These are phyloP conservation scores for Alloplasta piceator DNA, from an alignment of 2,888 invertebrate genomes.

Conservation along the genomic window DNA sequence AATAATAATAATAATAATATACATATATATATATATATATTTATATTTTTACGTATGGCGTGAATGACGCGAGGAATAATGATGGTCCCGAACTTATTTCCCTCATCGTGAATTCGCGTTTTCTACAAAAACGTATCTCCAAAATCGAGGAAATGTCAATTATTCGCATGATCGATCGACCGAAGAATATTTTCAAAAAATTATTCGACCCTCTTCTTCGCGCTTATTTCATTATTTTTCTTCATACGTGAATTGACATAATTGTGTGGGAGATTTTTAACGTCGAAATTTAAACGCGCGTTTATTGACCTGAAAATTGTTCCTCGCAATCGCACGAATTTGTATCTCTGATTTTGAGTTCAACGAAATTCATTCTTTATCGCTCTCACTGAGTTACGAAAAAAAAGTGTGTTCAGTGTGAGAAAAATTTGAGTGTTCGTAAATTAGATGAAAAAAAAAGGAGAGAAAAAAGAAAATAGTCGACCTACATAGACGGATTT, in stretches of 20 bases:
- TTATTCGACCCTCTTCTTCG: too few species aligned
- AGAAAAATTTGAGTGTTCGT: constrained; percentile 9
- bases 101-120: not conserved
- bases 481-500: constrained; percentile 47
- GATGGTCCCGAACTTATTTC: constrained; percentile 67
- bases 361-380: too few species aligned
- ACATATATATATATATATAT: too few species aligned
- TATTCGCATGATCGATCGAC: not conserved
- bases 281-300: too few species aligned
- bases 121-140: not conserved
- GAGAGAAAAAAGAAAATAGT: constrained; percentile 21
- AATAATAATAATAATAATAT: too few species aligned
- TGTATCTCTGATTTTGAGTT: too few species aligned
- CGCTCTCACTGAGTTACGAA: not conserved
- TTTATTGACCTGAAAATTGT: too few species aligned
- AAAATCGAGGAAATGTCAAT: not conserved
- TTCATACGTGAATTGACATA: not conserved
- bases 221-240: not conserved
- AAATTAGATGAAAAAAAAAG: not conserved
- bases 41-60: constrained; percentile 67
- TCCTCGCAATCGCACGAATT: too few species aligned
- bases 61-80: constrained; percentile 67
- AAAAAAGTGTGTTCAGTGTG: not conserved
- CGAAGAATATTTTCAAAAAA: too few species aligned
- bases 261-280: too few species aligned